These are phyloP conservation scores for Eretmochelys imbricata DNA, from an alignment of 2,113 vertebrate genomes.

Conservation along the genomic window DNA sequence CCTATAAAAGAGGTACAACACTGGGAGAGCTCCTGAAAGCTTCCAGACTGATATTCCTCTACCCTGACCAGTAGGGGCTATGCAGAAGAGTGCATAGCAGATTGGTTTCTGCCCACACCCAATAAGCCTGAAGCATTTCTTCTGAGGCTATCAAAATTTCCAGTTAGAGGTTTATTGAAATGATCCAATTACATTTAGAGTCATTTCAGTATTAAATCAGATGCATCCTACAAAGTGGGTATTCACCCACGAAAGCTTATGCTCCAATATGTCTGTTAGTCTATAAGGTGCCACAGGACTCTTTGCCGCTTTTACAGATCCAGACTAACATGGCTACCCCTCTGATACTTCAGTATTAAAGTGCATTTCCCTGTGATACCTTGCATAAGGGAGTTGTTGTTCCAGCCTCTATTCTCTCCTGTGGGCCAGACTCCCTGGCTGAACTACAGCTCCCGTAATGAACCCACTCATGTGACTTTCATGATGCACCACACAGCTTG, in stretches of 20 bases:
- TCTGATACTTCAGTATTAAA: background rate
- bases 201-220: background rate
- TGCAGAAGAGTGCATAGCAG: background rate
- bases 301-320: too few relatives aligned
- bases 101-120: background rate
- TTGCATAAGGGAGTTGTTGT: background rate
- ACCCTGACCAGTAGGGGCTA: background rate
- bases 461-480: background rate
- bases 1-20: background rate
- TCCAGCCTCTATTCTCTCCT: background rate
- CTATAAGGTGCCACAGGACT: too few relatives aligned
- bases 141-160: background rate
- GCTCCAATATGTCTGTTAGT: too few relatives aligned
- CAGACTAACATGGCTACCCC: too few relatives aligned
- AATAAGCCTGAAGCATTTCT: background rate
- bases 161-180: background rate
- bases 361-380: background rate
- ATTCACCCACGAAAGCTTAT: too few relatives aligned
- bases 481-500: background rate
- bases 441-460: background rate
- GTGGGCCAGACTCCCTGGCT: background rate
- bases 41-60: background rate
- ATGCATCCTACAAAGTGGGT: too few relatives aligned
- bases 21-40: background rate
- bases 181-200: background rate